phyloP scores from a whole-genome alignment of 2,888 invertebrate species.

The Dugesia japonica region DNA sequence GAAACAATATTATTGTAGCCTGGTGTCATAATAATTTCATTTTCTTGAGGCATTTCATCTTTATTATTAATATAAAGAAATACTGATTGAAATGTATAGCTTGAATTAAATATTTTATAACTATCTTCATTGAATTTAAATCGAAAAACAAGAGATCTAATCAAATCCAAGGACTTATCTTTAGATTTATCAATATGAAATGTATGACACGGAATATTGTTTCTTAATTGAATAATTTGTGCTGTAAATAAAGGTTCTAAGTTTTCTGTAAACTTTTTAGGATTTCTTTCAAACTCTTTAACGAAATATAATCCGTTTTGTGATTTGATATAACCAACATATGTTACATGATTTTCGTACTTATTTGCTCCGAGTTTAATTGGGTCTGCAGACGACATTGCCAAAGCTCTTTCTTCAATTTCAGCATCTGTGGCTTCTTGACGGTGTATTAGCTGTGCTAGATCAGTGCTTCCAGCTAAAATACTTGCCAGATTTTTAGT shows the following conservation, averaged over 20 bases:
- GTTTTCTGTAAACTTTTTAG: background rate
- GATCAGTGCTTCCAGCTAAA: background rate
- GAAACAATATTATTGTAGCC: conserved; percentile 13
- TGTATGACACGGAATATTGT: conserved; percentile 29
- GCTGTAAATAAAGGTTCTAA: background rate
- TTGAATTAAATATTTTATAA: conserved; percentile 21
- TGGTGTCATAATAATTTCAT: conserved; percentile 6
- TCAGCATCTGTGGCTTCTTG: background rate
- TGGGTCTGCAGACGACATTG: background rate
- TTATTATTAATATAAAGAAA: conserved; percentile 14
- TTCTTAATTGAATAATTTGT: background rate
- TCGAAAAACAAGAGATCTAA: background rate
- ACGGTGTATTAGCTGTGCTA: background rate
- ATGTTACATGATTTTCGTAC: background rate
- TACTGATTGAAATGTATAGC: conserved; percentile 1
- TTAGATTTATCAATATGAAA: background rate
- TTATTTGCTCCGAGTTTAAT: background rate
- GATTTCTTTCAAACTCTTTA: background rate
- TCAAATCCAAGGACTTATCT: background rate
- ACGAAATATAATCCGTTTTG: background rate
- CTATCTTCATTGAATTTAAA: conserved; percentile 17
- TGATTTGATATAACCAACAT: background rate
- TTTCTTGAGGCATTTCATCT: background rate
- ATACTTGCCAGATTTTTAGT: background rate
- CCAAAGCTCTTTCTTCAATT: background rate